These are phyloP conservation scores for Helleia helle DNA, from an alignment of 2,888 invertebrate species.

Conservation along the genomic window DNA sequence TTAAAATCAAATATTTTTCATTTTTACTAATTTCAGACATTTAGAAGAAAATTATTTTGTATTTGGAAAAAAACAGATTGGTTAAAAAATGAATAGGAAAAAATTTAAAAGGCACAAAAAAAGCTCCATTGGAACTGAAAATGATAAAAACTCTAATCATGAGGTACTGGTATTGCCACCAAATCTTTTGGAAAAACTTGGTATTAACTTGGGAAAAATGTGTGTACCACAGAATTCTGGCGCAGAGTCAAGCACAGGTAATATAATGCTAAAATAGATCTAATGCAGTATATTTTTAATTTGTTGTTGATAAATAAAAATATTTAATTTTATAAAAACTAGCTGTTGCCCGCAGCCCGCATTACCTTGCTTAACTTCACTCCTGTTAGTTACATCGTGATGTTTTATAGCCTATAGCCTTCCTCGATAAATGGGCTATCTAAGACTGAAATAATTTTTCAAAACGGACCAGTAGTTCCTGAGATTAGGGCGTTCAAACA, in stretches of 20 bases:
- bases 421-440: too few species aligned
- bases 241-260: slow-evolving; percentile 5
- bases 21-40: slow-evolving; percentile 20
- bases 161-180: slow-evolving; percentile 60
- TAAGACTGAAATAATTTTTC: too few species aligned
- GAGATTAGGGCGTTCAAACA: too few species aligned
- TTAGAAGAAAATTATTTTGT: slow-evolving; percentile 6
- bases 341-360: too few species aligned
- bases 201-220: slow-evolving; percentile 43
- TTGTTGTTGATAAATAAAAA: too few species aligned
- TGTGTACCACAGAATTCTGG: slow-evolving; percentile 18
- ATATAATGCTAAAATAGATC: neutral
- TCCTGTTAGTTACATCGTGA: too few species aligned
- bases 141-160: slow-evolving; percentile 23
- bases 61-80: neutral
- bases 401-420: too few species aligned
- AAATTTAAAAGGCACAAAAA: slow-evolving; percentile 17
- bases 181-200: slow-evolving; percentile 55
- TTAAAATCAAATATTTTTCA: slow-evolving; percentile 1
- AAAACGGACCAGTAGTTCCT: too few species aligned
- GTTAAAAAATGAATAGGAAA: slow-evolving; percentile 18
- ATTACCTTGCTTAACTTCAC: too few species aligned
- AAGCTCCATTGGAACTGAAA: slow-evolving; percentile 13
- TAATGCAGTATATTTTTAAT: neutral
- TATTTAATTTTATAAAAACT: too few species aligned